A percentile compares a stretch with the other conserved stretches of the same genome.
These are phyloP conservation scores for Cynodonichthys magdalenae DNA, from an alignment of 2,797 vertebrate species.

Conservation along the genomic window DNA sequence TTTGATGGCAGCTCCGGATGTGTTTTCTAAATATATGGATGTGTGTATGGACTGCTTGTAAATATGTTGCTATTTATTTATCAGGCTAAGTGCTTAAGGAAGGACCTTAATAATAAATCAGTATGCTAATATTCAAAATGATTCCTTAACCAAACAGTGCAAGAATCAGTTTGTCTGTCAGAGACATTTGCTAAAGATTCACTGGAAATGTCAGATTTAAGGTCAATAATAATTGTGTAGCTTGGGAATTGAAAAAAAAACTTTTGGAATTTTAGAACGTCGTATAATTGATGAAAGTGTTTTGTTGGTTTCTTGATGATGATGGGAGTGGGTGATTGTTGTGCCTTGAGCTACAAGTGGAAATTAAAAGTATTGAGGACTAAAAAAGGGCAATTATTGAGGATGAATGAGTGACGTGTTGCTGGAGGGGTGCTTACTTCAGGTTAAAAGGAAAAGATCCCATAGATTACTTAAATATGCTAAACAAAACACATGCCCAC, in stretches of 20 bases:
- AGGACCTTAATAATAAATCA: not conserved
- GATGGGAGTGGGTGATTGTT: conserved; percentile 5
- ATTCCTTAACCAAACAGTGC: not conserved
- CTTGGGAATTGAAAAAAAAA: not conserved
- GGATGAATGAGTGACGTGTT: conserved; percentile 41
- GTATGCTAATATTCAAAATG: not conserved
- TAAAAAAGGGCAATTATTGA: conserved; percentile 47
- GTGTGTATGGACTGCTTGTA: too few species aligned
- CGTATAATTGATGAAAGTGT: conserved; percentile 6
- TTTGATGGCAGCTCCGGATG: not conserved
- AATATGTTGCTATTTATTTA: too few species aligned
- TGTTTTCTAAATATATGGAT: not conserved
- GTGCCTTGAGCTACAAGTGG: conserved; percentile 22
- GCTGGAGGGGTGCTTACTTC: conserved; percentile 18
- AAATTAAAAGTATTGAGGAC: conserved; percentile 42
- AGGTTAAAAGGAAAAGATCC: conserved; percentile 8
- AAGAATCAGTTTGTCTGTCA: not conserved
- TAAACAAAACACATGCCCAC: not conserved
- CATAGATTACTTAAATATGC: conserved; percentile 1
- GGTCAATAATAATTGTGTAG: not conserved
- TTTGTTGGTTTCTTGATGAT: conserved; percentile 10
- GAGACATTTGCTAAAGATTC: not conserved
- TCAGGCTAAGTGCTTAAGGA: too few species aligned
- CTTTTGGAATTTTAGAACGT: not conserved
- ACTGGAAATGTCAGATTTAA: not conserved